Percentiles rank a stretch among this genome's conserved stretches.
Conservation (phyloP, 2,113 vertebrate species). For the Grammomys dolichurus region DNA sequence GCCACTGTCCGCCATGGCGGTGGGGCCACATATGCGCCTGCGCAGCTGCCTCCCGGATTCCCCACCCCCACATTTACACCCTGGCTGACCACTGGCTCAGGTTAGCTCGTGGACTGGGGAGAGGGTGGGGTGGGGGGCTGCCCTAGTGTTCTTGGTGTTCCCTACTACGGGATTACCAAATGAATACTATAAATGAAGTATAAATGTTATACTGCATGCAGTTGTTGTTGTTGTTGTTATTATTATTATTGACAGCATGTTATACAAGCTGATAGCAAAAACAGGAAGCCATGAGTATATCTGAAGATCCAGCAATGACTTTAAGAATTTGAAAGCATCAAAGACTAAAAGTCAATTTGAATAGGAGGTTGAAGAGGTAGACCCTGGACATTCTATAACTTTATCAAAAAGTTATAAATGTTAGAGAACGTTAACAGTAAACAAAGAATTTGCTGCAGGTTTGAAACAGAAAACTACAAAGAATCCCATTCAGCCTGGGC, state of each 20-base stretch:
- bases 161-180: no score
- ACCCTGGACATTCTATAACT: neutral
- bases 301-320: neutral
- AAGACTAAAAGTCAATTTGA: neutral
- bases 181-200: no score
- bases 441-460: neutral
- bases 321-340: neutral
- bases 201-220: no score
- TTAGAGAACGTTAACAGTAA: neutral
- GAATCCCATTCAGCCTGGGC: neutral
- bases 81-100: constrained; percentile 3
- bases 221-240: no score
- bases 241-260: no score
- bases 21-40: constrained; percentile 78
- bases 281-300: neutral
- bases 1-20: constrained; percentile 81
- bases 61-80: neutral
- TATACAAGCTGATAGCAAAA: no score
- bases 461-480: neutral
- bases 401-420: neutral
- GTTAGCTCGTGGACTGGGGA: constrained; percentile 33
- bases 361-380: neutral
- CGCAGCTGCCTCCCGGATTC: constrained; percentile 73
- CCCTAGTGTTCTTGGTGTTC: neutral
- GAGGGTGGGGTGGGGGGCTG: constrained; percentile 60